Conservation (phyloP, 1,140 invertebrate species). For the Apis mellifera region DNA sequence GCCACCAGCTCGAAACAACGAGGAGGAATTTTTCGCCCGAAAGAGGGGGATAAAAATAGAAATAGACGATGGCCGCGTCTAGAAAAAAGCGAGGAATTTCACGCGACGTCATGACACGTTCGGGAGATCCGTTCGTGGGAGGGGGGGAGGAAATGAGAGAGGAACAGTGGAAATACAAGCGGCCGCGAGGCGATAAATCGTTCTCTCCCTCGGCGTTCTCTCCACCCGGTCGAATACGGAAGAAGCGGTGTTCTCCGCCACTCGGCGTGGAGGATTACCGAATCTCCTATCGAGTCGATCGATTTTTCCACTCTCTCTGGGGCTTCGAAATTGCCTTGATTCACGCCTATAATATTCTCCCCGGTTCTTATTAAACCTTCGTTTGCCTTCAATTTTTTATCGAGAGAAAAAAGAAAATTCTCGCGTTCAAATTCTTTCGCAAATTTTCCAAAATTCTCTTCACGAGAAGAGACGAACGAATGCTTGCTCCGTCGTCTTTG, state of each 20-base stretch:
- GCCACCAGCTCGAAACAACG: not conserved
- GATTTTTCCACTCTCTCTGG: conserved; percentile 11
- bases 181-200: conserved; percentile 6
- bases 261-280: not conserved
- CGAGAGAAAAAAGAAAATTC: not conserved
- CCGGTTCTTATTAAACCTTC: not conserved
- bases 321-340: conserved; percentile 10
- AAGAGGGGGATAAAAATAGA: not conserved
- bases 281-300: not conserved
- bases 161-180: not conserved
- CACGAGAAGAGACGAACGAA: no score
- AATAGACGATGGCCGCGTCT: not conserved
- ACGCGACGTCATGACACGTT: not conserved
- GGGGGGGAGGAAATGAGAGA: not conserved
- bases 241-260: not conserved
- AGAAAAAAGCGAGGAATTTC: not conserved
- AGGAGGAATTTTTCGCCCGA: no score
- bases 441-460: not conserved
- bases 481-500: not conserved
- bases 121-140: no score
- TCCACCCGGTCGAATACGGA: not conserved
- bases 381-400: no score
- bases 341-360: not conserved
- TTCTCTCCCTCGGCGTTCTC: not conserved
- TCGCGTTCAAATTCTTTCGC: no score